Percentiles rank a stretch among this genome's conserved stretches.
Evolutionary conservation across 2,113 vertebrate species (phyloP).

Genomic region (Rhynchomys soricoides): DNA sequence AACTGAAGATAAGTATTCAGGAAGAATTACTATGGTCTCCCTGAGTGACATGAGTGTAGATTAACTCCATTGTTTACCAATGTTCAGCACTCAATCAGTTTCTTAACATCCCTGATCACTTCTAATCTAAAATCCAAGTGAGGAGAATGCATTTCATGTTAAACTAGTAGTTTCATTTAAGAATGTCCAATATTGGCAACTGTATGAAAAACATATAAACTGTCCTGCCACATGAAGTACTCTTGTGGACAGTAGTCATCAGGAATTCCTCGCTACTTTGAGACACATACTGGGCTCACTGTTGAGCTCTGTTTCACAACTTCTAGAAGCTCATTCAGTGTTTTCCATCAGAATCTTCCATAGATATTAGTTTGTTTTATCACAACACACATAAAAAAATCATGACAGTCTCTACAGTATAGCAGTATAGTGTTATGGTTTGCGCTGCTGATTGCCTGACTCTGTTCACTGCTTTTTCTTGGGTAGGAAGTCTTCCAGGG

Average conservation of each 20-base stretch:
- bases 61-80: not conserved
- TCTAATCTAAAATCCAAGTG: constrained; percentile 6
- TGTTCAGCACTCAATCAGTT: not conserved
- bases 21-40: not conserved
- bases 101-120: not conserved
- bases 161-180: constrained; percentile 92
- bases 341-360: constrained; percentile 84
- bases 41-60: not conserved
- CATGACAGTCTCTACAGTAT: constrained; percentile 91
- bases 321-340: constrained; percentile 86
- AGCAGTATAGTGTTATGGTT: constrained; percentile 81
- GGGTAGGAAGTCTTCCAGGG: constrained; percentile 91
- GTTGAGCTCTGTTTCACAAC: constrained; percentile 84
- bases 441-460: constrained; percentile 89
- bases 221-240: constrained; percentile 92
- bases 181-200: constrained; percentile 94
- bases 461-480: constrained; percentile 89
- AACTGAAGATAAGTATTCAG: not conserved
- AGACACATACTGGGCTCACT: constrained; percentile 86
- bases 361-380: constrained; percentile 88
- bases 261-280: constrained; percentile 85
- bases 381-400: constrained; percentile 91
- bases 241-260: constrained; percentile 88
- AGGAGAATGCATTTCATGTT: not conserved
- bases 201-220: constrained; percentile 94